A percentile compares a stretch with the other conserved stretches of the same genome.
Conservation (phyloP, 2,888 invertebrate species). For the Eueremaeus valkanovi region DNA sequence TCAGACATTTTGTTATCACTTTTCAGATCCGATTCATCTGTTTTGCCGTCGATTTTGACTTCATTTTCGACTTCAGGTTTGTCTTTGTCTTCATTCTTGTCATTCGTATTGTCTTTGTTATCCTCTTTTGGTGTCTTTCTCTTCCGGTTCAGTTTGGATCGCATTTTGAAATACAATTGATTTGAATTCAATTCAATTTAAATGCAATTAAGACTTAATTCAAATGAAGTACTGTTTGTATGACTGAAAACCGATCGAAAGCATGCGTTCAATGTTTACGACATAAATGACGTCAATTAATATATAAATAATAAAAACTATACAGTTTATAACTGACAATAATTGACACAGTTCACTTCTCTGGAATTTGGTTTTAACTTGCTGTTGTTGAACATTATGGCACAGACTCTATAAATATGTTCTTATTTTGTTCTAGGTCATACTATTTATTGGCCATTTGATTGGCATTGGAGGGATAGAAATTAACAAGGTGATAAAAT, state of each 20-base stretch:
- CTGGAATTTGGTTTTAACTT: too few species aligned
- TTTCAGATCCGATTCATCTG: not conserved
- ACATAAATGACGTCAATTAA: not conserved
- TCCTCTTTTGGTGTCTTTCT: not conserved
- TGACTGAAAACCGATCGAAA: not conserved
- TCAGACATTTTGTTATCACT: not conserved
- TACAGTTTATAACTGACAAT: too few species aligned
- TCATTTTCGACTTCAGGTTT: not conserved
- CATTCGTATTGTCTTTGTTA: not conserved
- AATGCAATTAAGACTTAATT: not conserved
- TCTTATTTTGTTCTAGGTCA: too few species aligned
- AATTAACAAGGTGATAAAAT: too few species aligned
- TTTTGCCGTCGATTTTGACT: not conserved
- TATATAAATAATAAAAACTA: too few species aligned
- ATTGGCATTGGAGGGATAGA: too few species aligned
- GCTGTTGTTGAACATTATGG: too few species aligned
- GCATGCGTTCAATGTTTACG: not conserved
- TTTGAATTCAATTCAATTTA: not conserved
- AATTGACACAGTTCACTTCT: too few species aligned
- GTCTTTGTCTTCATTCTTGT: not conserved
- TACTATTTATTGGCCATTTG: too few species aligned
- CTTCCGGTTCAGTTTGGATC: not conserved
- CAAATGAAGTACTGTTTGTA: not conserved
- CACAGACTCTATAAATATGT: too few species aligned
- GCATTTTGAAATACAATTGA: not conserved